Evolutionary conservation across 1,140 invertebrate genomes (phyloP), one percentile per base, ranked within the genome.

Genomic region (Drosophila gunungcola): DNA sequence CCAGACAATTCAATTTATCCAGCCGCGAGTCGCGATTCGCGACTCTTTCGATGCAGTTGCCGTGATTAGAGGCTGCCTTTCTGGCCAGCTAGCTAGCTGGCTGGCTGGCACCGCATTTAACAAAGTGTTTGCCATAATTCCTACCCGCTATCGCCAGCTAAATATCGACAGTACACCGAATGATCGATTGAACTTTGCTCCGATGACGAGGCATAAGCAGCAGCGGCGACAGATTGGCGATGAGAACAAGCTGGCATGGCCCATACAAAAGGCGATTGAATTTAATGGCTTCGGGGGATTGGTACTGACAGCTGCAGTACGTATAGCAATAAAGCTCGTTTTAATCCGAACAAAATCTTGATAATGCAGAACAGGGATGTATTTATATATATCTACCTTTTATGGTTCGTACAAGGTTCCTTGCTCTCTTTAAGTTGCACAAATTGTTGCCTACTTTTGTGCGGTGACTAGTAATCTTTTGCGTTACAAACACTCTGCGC

Each of bases 101-200:
- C 63, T 73, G 38, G 70, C 16, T 21, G 16, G 16, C 16, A 21
- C 76, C 74, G 78, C 80, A 84, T 84, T 89, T 88, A 88, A 88
- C 83, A 88, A 88, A 88, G 79, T 89, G 83, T 81, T 88, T 88
- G 83, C 83, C 84, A 88, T 88, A 88, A 88, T 88, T 88, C 53
- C 81, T 80, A 79, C 12, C 39, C 80, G 79, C 84, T 88, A 88
- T 88, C 83, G 76, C 72, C 70, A 25, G 67, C 83, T 86, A 88
- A 88, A 86, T 86, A 86, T 86, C 82, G 80, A 82, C 80, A 78
- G 74, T 54, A 51, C 49, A 74, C 63, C 32, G 61, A 88, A 89
- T 88, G 84, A 88, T 88, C 83, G 83, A 88, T 88, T 89, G 83
- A 88, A 88, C 84, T 88, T 89, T 88, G 83, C 55, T 74, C 76